phyloP scores from a whole-genome alignment of 2,113 vertebrate genomes.

The Percina caprodes region DNA sequence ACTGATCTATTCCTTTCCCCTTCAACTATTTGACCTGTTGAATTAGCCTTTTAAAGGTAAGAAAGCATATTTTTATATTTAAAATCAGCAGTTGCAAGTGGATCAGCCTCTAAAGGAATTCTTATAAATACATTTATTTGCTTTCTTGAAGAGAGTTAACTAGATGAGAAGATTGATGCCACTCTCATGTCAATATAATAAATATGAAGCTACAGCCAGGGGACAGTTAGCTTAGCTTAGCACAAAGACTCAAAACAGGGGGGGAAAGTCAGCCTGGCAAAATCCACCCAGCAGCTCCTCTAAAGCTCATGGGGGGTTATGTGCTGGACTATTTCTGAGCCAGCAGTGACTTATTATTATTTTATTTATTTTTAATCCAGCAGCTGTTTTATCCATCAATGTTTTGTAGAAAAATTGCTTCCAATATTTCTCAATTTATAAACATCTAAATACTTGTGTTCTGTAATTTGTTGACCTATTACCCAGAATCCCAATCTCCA shows the following conservation, averaged over 20 bases:
- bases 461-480: constrained; percentile 1
- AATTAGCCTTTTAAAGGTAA: background rate
- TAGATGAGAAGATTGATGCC: background rate
- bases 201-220: background rate
- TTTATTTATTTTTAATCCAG: too few relatives aligned
- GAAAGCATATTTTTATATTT: background rate
- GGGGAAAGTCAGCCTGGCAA: too few relatives aligned
- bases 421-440: background rate
- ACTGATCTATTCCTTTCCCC: background rate
- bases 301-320: too few relatives aligned
- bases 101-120: too few relatives aligned
- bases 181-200: too few relatives aligned
- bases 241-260: too few relatives aligned
- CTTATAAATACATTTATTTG: too few relatives aligned
- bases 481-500: constrained; percentile 88
- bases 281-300: too few relatives aligned
- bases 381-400: background rate
- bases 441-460: background rate
- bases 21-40: background rate
- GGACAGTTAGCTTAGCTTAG: background rate
- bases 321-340: too few relatives aligned
- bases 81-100: background rate
- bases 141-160: too few relatives aligned
- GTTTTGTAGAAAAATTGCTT: background rate
- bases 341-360: too few relatives aligned